phyloP scores from a whole-genome alignment of 2,113 vertebrate genomes.

The Picathartes gymnocephalus region DNA sequence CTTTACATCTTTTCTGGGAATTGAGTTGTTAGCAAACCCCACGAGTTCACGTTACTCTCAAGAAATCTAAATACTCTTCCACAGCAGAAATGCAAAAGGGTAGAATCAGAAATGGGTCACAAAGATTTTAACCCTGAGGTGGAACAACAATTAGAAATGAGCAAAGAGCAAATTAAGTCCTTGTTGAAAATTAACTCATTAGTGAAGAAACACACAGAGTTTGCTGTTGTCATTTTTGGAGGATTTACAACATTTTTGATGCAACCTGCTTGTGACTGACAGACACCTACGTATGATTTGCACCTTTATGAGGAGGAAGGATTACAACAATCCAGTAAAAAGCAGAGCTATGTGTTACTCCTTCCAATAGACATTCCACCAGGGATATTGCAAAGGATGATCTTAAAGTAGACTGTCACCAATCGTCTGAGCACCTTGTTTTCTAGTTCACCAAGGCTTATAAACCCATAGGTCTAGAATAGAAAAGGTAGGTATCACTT shows the following conservation, averaged over 20 bases:
- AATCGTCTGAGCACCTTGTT: not conserved
- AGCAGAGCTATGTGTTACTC: not conserved
- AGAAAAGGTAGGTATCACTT: not conserved
- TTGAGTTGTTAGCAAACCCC: constrained; percentile 14
- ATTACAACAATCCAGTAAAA: not conserved
- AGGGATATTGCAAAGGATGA: not conserved
- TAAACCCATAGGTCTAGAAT: not conserved
- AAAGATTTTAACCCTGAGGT: not conserved
- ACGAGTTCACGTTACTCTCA: not conserved
- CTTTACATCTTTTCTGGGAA: not conserved
- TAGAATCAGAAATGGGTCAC: not conserved
- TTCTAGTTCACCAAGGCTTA: not conserved
- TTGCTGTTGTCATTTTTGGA: not conserved
- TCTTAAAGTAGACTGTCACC: not conserved
- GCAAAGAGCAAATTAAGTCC: not conserved
- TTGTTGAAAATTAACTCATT: not conserved
- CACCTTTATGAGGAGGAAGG: not conserved
- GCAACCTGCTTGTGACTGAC: not conserved
- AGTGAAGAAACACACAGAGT: not conserved
- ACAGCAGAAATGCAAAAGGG: not conserved
- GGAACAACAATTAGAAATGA: not conserved
- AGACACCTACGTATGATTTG: not conserved
- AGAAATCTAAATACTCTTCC: constrained; percentile 19
- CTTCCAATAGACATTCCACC: not conserved
- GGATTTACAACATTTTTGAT: not conserved